Evolutionary conservation across 2,797 vertebrate genomes (phyloP), one percentile per base, ranked within the genome.

Genomic region (Anguilla pacifica): DNA sequence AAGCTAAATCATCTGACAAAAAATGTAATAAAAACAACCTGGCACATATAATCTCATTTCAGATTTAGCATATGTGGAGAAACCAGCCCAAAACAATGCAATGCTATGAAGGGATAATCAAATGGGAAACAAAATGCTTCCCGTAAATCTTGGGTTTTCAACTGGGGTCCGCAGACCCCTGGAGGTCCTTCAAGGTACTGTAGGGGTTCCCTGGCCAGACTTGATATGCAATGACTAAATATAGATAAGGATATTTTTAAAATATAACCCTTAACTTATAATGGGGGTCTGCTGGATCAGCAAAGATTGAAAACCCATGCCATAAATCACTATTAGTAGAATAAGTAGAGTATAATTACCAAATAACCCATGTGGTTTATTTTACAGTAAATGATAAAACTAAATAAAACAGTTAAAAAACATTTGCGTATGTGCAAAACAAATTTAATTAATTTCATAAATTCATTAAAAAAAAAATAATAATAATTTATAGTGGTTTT

Each of bases 341-440:
- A 28, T 74, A 31, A 31, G 7, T 35, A 11, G 1, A 74, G 31
- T 35, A 31, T 7, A 35, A 7, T 74, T 25, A n/a, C 9, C 64
- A 67, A 25, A 28, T 67, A 15, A 61, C 57, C 6, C 25, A 67
- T 19, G 59, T 64, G 19, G 22, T 70, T 11, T 31, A 4, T 28
- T 70, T 70, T 9, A 70, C n/a, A 10, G n/a, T 28, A 70, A 70
- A 70, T 70, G 11, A 28, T 28, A 25, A 28, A 19, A 84, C 74
- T 82, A 81, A 39, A 82, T 5, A 51, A 67, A 89, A 51, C 11
- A 31, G 35, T 72, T 51, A 72, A 31, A 86, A 49, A 43, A 25
- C 39, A 0, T 84, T 22, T 22, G 74, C 64, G 87, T 84, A 86
- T 90, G 85, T 88, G 89, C 61, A 31, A 39, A 72, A 89, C 91